phyloP scores from a whole-genome alignment of 1,140 invertebrate genomes.

The Drosophila saltans region DNA sequence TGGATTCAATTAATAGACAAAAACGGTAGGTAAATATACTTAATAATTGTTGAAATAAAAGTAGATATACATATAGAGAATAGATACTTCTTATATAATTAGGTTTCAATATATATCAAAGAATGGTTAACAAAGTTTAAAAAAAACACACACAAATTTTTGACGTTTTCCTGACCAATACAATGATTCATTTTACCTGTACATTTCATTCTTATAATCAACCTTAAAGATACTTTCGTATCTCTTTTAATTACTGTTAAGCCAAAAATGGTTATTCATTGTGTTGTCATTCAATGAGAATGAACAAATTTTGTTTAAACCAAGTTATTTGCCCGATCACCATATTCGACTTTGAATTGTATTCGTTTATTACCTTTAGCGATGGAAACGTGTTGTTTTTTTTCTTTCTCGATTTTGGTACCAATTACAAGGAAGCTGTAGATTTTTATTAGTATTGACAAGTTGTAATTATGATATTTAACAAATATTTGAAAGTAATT shows the following conservation, averaged over 20 bases:
- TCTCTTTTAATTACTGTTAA: background rate
- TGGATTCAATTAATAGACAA: constrained; percentile 66
- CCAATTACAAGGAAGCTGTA: background rate
- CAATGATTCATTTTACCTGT: background rate
- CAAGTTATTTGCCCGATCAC: background rate
- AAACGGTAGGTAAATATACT: constrained; percentile 43
- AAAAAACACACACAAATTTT: background rate
- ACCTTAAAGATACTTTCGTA: background rate
- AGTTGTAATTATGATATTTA: constrained; percentile 11
- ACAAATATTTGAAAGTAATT: constrained; percentile 10
- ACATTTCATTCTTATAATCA: background rate
- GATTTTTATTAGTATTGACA: constrained; percentile 9
- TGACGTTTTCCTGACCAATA: background rate
- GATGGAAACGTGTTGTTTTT: background rate
- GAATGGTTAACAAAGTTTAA: no score
- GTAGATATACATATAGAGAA: no score
- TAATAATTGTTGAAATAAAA: no score
- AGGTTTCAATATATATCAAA: no score
- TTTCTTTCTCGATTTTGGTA: background rate
- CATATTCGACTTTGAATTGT: constrained; percentile 7
- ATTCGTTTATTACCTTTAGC: background rate
- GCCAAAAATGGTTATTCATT: background rate
- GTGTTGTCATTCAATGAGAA: constrained; percentile 3
- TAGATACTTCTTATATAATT: no score
- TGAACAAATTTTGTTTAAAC: background rate